Percentiles rank a stretch among this genome's conserved stretches.
phyloP scores from a whole-genome alignment of 2,888 invertebrate genomes.

The Chironomus tentans region DNA sequence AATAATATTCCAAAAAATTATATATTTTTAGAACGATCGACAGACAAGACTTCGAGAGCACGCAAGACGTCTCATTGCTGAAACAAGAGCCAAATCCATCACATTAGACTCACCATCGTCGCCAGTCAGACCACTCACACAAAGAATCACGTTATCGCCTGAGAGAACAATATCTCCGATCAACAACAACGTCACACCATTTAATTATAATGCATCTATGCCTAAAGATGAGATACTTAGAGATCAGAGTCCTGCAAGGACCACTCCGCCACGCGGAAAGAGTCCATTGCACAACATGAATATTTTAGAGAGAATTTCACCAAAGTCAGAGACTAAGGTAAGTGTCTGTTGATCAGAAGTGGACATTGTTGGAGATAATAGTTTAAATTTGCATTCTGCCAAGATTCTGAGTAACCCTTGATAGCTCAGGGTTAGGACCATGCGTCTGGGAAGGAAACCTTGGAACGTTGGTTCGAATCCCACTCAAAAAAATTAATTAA shows the following conservation, averaged over 20 bases:
- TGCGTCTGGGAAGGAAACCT: no score
- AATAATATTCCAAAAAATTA: not conserved
- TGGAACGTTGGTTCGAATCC: no score
- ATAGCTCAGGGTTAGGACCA: no score
- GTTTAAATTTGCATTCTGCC: no score
- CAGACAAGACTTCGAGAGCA: constrained; percentile 78
- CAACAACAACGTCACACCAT: constrained; percentile 32
- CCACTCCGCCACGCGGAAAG: constrained; percentile 34
- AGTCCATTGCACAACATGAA: constrained; percentile 50
- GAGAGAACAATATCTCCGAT: constrained; percentile 42
- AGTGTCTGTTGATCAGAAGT: constrained; percentile 29
- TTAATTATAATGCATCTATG: constrained; percentile 28
- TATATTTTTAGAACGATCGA: constrained; percentile 58
- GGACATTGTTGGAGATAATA: constrained; percentile 8
- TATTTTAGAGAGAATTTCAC: constrained; percentile 60
- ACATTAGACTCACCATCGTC: constrained; percentile 39
- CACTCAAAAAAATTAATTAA: no score
- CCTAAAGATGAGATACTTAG: constrained; percentile 32
- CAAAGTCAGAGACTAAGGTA: constrained; percentile 59
- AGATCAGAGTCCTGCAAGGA: constrained; percentile 34
- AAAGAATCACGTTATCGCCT: constrained; percentile 39
- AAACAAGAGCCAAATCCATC: constrained; percentile 53
- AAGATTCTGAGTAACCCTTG: no score
- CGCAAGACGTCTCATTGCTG: constrained; percentile 81
- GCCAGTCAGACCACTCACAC: constrained; percentile 36